Percentiles rank a stretch among this genome's conserved stretches.
These are phyloP conservation scores for Arbacia lixula DNA, from an alignment of 53 echinoderm and acorn worm species.

Conservation along the genomic window DNA sequence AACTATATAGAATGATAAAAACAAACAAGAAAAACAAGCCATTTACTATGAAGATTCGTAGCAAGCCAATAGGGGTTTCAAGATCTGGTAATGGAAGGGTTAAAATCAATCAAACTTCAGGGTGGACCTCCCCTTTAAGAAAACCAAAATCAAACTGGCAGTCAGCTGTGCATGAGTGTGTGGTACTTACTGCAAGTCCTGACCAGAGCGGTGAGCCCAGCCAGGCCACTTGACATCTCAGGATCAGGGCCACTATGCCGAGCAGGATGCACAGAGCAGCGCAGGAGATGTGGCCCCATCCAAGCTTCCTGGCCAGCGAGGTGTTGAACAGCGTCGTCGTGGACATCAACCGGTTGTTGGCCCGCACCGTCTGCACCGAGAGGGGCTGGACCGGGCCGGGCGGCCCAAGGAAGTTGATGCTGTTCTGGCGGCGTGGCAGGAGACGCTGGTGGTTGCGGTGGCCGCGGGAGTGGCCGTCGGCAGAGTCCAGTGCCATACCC, in stretches of 20 bases:
- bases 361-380: slow-evolving; percentile 29
- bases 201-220: slow-evolving; percentile 39
- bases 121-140: too few species aligned
- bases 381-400: slow-evolving; percentile 14
- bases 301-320: slow-evolving; percentile 4
- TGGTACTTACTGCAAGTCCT: slow-evolving; percentile 33
- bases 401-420: slow-evolving; percentile 20
- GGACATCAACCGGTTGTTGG: background rate
- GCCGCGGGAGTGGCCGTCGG: background rate
- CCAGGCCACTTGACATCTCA: slow-evolving; percentile 31
- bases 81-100: too few species aligned
- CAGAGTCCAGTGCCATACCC: slow-evolving; percentile 9
- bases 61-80: too few species aligned
- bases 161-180: too few species aligned
- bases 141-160: background rate
- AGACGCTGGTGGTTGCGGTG: too few species aligned
- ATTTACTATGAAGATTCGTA: too few species aligned
- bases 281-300: slow-evolving; percentile 20
- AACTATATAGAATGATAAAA: slow-evolving; percentile 1
- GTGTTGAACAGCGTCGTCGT: slow-evolving; percentile 13
- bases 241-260: slow-evolving; percentile 24
- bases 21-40: background rate
- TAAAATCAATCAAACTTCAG: too few species aligned
- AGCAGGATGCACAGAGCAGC: slow-evolving; percentile 27
- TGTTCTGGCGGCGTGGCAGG: too few species aligned